These are phyloP conservation scores for Emydura subglobosa DNA, from an alignment of 2,113 vertebrate genomes.

Conservation along the genomic window DNA sequence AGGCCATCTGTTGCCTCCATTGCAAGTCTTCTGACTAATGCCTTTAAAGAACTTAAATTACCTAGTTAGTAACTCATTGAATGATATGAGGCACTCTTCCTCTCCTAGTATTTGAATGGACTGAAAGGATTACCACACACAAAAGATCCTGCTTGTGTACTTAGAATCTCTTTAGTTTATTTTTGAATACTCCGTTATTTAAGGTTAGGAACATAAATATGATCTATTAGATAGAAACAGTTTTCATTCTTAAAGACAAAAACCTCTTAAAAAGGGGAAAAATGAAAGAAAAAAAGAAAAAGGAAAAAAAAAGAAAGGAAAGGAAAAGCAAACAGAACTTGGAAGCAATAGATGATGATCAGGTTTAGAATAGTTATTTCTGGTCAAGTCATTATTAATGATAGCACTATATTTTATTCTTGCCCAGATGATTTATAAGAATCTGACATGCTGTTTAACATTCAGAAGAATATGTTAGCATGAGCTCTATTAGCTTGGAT, in stretches of 20 bases:
- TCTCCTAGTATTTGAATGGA: fast-evolving
- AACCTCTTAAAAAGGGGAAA: neutral
- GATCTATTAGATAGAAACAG: neutral
- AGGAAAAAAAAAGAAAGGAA: neutral
- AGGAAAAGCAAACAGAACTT: neutral
- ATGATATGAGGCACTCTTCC: neutral
- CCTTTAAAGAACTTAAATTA: neutral
- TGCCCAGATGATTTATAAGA: neutral
- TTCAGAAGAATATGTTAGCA: neutral
- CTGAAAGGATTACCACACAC: neutral
- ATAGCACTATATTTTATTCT: neutral
- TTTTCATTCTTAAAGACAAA: neutral
- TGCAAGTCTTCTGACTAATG: neutral
- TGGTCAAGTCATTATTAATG: neutral
- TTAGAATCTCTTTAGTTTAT: neutral
- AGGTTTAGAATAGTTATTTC: neutral
- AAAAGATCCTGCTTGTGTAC: fast-evolving
- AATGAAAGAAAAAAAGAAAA: neutral
- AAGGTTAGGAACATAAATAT: neutral
- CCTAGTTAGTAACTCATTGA: neutral
- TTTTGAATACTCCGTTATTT: neutral
- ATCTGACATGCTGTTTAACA: neutral
- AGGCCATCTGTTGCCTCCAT: fast-evolving
- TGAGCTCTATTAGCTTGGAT: neutral
- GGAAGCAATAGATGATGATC: neutral